Conservation (phyloP, 2,113 vertebrate genomes). For the Noturus placidus region DNA sequence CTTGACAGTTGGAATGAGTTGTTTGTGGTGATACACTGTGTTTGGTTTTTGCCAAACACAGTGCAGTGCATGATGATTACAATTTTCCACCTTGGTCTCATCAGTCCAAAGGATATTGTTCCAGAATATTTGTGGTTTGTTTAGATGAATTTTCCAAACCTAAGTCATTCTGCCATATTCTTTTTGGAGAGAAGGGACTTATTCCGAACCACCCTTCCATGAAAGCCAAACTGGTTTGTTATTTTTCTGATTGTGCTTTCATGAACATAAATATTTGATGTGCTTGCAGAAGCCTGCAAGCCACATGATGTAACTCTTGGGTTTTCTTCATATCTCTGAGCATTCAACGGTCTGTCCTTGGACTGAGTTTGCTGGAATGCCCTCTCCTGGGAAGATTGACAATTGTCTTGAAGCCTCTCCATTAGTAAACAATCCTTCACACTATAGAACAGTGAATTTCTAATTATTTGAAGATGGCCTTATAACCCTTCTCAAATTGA, state of each 20-base stretch:
- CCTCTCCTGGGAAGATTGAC: not conserved
- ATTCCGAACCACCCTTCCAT: not conserved
- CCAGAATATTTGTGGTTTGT: not conserved
- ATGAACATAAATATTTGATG: not conserved
- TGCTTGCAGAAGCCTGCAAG: not conserved
- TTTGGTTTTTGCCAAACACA: not conserved
- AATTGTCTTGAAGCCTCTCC: not conserved
- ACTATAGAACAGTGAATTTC: not conserved
- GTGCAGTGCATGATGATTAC: not conserved
- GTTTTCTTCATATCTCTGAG: not conserved
- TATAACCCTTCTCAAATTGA: not conserved
- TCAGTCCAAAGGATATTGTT: not conserved
- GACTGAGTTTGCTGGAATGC: not conserved
- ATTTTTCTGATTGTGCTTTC: not conserved
- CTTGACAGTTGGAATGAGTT: not conserved
- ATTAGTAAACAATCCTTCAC: not conserved
- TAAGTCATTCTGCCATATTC: not conserved
- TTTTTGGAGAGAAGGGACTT: not conserved
- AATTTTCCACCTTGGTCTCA: not conserved
- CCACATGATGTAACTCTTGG: not conserved
- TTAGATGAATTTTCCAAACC: not conserved
- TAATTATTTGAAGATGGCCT: not conserved
- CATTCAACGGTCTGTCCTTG: not conserved
- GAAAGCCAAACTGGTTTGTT: not conserved
- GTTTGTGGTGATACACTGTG: not conserved